phyloP scores from a whole-genome alignment of 2,888 invertebrate genomes.

The Coleophora deauratella region DNA sequence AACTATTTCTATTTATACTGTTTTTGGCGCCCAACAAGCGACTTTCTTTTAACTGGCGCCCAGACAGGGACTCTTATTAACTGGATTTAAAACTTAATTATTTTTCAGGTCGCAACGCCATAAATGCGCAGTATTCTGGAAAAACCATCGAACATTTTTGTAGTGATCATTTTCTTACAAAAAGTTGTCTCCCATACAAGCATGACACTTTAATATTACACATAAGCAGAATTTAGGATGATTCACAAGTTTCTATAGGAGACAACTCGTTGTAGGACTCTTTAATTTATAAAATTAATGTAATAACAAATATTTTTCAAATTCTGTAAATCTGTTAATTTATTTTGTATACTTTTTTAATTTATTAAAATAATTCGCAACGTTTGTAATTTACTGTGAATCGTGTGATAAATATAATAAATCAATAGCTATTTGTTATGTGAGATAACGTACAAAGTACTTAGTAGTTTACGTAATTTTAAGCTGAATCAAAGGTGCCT shows the following conservation, averaged over 20 bases:
- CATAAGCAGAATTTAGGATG: no score
- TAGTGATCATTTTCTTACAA: neutral
- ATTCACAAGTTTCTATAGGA: no score
- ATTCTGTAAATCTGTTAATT: neutral
- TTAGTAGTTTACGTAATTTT: conserved; percentile 22
- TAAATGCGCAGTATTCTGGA: conserved; percentile 23
- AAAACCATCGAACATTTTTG: conserved; percentile 12
- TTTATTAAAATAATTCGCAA: neutral
- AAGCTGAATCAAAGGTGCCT: conserved; percentile 68
- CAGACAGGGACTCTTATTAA: no score
- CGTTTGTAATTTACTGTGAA: neutral
- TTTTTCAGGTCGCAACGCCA: conserved; percentile 46
- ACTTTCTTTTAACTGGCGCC: neutral
- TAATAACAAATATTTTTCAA: neutral
- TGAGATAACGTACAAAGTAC: conserved; percentile 55
- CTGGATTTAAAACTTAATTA: conserved; percentile 3
- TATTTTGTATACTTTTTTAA: neutral
- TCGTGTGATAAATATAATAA: neutral
- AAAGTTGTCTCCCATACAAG: no score
- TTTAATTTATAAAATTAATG: conserved; percentile 7
- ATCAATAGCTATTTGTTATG: conserved; percentile 10
- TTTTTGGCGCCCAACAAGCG: neutral
- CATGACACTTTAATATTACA: conserved; percentile 22
- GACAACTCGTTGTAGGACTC: no score
- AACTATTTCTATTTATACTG: no score